Evolutionary conservation across 2,113 vertebrate species (phyloP).

Genomic region (Deroptyus accipitrinus): DNA sequence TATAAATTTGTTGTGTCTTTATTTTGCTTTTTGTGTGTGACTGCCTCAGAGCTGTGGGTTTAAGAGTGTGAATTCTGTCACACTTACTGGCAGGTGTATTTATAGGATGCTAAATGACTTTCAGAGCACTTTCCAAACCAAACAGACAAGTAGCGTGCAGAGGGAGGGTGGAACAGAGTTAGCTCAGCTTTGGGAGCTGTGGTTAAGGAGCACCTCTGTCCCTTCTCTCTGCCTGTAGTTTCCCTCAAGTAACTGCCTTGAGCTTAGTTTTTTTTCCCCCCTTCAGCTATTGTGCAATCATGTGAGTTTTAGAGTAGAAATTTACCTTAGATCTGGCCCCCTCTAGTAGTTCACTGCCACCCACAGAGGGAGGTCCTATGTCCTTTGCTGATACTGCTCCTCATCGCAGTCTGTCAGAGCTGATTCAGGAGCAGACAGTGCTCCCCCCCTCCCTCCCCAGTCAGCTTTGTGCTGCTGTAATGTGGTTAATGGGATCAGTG

Average conservation of each 20-base stretch:
- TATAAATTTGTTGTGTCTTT: background rate
- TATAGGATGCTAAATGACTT: background rate
- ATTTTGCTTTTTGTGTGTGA: background rate
- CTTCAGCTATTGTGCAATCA: background rate
- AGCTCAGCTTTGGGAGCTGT: background rate
- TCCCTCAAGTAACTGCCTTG: background rate
- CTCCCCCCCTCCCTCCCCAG: background rate
- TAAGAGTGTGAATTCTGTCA: background rate
- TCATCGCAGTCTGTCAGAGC: background rate
- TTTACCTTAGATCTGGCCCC: background rate
- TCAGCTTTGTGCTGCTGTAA: background rate
- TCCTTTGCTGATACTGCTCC: background rate
- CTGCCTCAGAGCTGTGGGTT: background rate
- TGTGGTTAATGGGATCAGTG: background rate
- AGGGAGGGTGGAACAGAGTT: background rate
- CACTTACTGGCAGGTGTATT: background rate
- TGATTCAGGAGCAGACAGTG: background rate
- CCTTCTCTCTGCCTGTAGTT: background rate
- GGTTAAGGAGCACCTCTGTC: background rate
- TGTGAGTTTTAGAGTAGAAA: background rate
- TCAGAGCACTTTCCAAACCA: background rate
- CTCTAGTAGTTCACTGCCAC: background rate
- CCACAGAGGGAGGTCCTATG: background rate
- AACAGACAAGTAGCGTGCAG: fast-evolving
- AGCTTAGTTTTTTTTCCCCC: background rate